These are phyloP conservation scores for Heliocidaris tuberculata DNA, from an alignment of 35 echinoderm and acorn worm species.

Conservation along the genomic window DNA sequence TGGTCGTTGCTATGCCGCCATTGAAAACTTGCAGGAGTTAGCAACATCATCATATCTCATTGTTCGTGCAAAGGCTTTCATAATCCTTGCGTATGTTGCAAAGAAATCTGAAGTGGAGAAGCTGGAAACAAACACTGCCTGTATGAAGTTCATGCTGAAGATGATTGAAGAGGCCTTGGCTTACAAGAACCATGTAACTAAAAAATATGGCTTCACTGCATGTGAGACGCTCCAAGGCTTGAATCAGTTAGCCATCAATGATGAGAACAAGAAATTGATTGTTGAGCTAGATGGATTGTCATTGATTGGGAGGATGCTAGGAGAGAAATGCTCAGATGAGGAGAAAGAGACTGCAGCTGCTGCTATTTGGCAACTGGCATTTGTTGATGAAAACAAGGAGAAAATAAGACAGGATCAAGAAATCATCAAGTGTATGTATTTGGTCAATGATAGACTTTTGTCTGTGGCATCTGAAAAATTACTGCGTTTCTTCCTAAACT, in stretches of 20 bases:
- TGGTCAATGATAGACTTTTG: not conserved
- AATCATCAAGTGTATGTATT: constrained; percentile 68
- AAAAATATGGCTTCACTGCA: constrained; percentile 76
- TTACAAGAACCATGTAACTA: constrained; percentile 68
- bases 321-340: constrained; percentile 48
- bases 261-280: constrained; percentile 82
- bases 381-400: constrained; percentile 65
- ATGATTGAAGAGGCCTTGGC: constrained; percentile 73
- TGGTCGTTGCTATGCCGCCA: constrained; percentile 13
- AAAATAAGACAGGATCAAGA: constrained; percentile 58
- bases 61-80: constrained; percentile 63
- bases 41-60: constrained; percentile 65
- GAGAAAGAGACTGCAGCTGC: constrained; percentile 64
- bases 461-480: not conserved
- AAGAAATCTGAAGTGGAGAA: constrained; percentile 72
- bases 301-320: constrained; percentile 56
- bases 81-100: constrained; percentile 76
- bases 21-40: constrained; percentile 54
- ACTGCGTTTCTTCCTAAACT: not conserved
- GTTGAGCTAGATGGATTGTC: constrained; percentile 68
- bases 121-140: constrained; percentile 51
- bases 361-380: constrained; percentile 78
- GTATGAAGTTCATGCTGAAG: constrained; percentile 77
- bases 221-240: constrained; percentile 73
- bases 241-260: constrained; percentile 81